Evolutionary conservation across 2,888 invertebrate genomes (phyloP).

Genomic region (Meloe dianella): DNA sequence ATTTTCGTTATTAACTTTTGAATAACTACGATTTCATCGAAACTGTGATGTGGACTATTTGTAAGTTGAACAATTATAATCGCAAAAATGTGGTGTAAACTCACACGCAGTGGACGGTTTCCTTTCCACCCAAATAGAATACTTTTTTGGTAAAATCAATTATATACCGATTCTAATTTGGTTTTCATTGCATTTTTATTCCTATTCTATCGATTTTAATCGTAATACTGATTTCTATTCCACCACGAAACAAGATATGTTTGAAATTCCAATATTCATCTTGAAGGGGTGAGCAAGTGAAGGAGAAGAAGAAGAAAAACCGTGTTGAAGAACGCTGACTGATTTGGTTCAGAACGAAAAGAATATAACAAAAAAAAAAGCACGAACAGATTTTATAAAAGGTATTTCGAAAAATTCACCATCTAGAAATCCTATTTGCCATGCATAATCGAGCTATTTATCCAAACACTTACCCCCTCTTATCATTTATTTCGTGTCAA

Average conservation of each 20-base stretch:
- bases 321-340: neutral
- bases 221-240: neutral
- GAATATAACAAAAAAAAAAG: neutral
- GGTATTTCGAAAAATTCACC: constrained; percentile 20
- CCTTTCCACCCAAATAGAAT: no score
- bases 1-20: no score
- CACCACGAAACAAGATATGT: neutral
- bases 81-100: no score
- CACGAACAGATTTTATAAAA: neutral
- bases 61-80: neutral
- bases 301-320: neutral
- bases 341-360: neutral
- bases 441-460: constrained; percentile 27
- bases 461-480: constrained; percentile 20
- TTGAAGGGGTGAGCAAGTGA: neutral
- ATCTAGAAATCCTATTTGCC: constrained; percentile 26
- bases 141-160: no score
- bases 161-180: neutral
- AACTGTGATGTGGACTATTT: neutral
- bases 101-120: no score
- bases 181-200: neutral
- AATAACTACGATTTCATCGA: no score
- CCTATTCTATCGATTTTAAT: neutral
- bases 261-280: neutral
- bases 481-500: constrained; percentile 26